Percentiles rank a stretch among this genome's conserved stretches.
Evolutionary conservation across 2,797 vertebrate genomes (phyloP).

Genomic region (Syngnathus rostellatus): DNA sequence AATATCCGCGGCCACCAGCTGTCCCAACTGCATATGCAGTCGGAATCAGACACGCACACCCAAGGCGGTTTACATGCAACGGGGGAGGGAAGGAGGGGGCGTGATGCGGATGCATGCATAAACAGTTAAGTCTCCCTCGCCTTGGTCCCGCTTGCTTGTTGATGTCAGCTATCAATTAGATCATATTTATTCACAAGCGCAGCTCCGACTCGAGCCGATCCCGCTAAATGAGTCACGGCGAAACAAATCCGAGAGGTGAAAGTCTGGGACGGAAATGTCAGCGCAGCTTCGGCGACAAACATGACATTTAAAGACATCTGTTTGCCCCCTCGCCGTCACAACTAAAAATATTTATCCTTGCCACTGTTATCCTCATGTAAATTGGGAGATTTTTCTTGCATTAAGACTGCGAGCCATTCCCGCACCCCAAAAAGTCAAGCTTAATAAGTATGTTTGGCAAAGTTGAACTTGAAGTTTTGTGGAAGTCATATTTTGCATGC

Average conservation of each 20-base stretch:
- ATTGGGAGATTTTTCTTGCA: constrained; percentile 36
- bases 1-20: constrained; percentile 55
- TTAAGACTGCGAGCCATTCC: constrained; percentile 17
- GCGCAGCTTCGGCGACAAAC: constrained; percentile 61
- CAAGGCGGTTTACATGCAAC: neutral
- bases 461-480: constrained; percentile 36
- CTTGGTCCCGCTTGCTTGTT: constrained; percentile 41
- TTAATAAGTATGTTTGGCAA: constrained; percentile 16
- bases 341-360: constrained; percentile 59
- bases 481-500: constrained; percentile 15
- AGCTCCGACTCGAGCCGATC: constrained; percentile 58
- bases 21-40: constrained; percentile 41
- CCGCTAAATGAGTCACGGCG: constrained; percentile 56
- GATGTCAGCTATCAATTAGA: constrained; percentile 68
- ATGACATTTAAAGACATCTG: constrained; percentile 73
- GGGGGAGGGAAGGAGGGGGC: neutral
- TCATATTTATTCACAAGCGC: constrained; percentile 65
- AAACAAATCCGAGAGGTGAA: constrained; percentile 56
- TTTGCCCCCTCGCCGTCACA: constrained; percentile 37
- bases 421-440: neutral
- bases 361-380: constrained; percentile 50
- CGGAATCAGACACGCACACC: constrained; percentile 18
- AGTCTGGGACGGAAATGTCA: constrained; percentile 67
- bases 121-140: constrained; percentile 17
- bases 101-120: constrained; percentile 12